Evolutionary conservation across 2,888 invertebrate species (phyloP), one percentile per base, ranked within the genome.

Genomic region (Eristalis intricaria): DNA sequence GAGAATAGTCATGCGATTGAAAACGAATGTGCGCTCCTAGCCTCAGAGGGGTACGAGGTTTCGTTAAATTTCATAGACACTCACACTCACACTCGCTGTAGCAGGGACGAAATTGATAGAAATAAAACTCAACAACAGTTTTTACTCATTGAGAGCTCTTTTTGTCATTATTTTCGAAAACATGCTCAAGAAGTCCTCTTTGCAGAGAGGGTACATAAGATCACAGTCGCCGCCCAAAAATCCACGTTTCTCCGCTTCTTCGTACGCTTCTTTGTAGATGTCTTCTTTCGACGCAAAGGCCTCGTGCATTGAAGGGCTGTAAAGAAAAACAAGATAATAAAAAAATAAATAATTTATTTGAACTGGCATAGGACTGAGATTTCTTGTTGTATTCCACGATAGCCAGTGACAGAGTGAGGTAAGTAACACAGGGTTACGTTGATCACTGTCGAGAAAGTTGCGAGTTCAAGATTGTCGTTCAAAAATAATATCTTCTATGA

Each of bases 211-310:
- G 89, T 92, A 93, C 3, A 91, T 73, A 5, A 43, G 74, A 60
- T 90, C 90, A 69, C 93, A 93, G 75, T 93, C 89, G 10, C 90
- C 90, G 4, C 91, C 92, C 19, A 90, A 65, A 13, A 90, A 91
- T 2, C 93, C 93, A 66, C 90, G 89, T 26, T 84, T 89, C 85
- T 93, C 93, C 0, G 93, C 93, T 29, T 90, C 88, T 29, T 92
- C 91, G 70, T 92, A 93, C 1, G 89, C 91, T 73, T 92, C 90
- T 0, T 90, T 90, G 35, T 92, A 91, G 0, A 92, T 88, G 13
- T 91, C 91, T 22, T 95, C 95, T 1, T 93, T 90, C 56, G 91
- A 91, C 84, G 93, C 94, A 0, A 95, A 95, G 11, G 94, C 93
- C 71, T 94, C 92, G 90, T 95, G 95, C 43, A 92, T 90, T 0